phyloP scores from a whole-genome alignment of 2,888 invertebrate species.

The Drosophila nr. fundita region DNA sequence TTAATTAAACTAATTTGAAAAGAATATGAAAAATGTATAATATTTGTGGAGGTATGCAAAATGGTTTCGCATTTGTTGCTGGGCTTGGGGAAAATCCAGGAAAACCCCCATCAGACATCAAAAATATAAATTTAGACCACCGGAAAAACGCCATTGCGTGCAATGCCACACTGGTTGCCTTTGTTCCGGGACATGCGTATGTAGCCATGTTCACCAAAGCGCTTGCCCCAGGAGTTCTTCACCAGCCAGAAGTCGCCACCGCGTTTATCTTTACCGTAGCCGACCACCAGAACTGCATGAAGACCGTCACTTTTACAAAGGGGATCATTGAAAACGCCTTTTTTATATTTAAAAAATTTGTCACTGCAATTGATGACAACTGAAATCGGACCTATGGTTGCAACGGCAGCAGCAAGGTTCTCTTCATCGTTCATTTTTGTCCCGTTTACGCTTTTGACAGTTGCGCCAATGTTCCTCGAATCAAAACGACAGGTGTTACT shows the following conservation, averaged over 20 bases:
- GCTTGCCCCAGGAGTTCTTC: constrained; percentile 88
- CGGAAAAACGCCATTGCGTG: constrained; percentile 92
- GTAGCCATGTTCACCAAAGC: constrained; percentile 93
- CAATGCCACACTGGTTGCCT: constrained; percentile 94
- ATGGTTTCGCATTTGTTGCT: not conserved
- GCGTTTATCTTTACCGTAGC: constrained; percentile 80
- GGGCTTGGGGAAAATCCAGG: not conserved
- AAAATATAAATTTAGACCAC: constrained; percentile 87
- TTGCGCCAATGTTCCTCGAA: constrained; percentile 89
- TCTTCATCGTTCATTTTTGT: constrained; percentile 89
- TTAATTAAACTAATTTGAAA: not conserved
- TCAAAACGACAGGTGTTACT: constrained; percentile 86
- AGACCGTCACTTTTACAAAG: constrained; percentile 87
- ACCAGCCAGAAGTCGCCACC: constrained; percentile 89
- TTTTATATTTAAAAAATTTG: constrained; percentile 92
- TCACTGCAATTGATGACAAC: constrained; percentile 93
- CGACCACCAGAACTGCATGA: constrained; percentile 88
- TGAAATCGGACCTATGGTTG: constrained; percentile 92
- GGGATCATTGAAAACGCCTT: constrained; percentile 92
- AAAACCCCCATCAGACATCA: not conserved
- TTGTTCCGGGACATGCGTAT: constrained; percentile 94
- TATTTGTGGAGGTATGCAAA: not conserved
- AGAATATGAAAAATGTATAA: not conserved
- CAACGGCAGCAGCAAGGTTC: constrained; percentile 90
- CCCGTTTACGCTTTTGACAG: constrained; percentile 89